phyloP scores from a whole-genome alignment of 1,140 invertebrate species.

The Pseudachorutes palmiensis region DNA sequence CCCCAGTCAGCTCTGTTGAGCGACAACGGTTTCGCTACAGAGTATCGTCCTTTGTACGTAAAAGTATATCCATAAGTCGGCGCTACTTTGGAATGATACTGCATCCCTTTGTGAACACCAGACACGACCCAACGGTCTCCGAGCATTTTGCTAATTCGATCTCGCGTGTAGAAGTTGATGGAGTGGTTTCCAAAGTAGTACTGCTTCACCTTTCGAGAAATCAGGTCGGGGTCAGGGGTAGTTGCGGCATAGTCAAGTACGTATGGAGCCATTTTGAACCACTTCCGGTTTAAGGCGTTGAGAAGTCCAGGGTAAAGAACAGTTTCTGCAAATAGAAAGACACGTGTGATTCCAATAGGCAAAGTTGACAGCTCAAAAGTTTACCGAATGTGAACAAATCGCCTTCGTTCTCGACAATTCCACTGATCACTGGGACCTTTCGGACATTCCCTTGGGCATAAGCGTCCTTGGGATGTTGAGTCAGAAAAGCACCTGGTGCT shows the following conservation, averaged over 20 bases:
- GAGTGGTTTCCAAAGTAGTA: conserved; percentile 21
- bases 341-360: not conserved
- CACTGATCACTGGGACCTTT: conserved; percentile 11
- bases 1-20: conserved; percentile 16
- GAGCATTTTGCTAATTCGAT: conserved; percentile 20
- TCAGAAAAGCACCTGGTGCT: conserved; percentile 20
- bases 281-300: conserved; percentile 12
- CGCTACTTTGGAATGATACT: conserved; percentile 17
- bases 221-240: not conserved
- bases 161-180: conserved; percentile 18
- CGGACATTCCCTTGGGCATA: conserved; percentile 18
- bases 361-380: not conserved
- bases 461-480: conserved; percentile 19
- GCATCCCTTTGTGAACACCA: conserved; percentile 19
- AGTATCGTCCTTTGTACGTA: conserved; percentile 19
- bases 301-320: conserved; percentile 16
- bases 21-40: not conserved
- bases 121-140: conserved; percentile 18
- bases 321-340: conserved; percentile 7
- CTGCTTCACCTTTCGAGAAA: conserved; percentile 19
- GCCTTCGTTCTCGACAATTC: conserved; percentile 15
- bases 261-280: conserved; percentile 20
- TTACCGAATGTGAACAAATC: conserved; percentile 17
- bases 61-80: conserved; percentile 20
- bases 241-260: conserved; percentile 8